Evolutionary conservation across 2,888 invertebrate species (phyloP), one percentile per base, ranked within the genome.

Genomic region (Alloplasta piceator): DNA sequence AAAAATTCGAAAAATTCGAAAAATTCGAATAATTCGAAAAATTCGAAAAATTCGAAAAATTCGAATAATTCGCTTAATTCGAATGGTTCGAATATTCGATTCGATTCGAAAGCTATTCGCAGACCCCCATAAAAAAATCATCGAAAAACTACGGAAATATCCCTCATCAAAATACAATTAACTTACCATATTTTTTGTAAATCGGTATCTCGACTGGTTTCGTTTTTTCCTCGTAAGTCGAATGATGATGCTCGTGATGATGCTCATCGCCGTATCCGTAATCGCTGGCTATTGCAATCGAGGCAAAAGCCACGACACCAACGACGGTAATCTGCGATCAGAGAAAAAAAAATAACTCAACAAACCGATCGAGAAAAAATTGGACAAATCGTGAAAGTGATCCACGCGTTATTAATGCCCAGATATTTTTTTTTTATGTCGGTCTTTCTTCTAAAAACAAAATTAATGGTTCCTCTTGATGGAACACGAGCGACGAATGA

Each of bases 181-280:
- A 82, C 86, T 89, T 64, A 91, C 91, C 91, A 55, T 90, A 91
- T 88, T 91, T 91, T 72, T 90, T 91, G 75, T 90, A 90, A 82
- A 91, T 89, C 26, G 91, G 91, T 61, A 91, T 87, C 61, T 91
- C 87, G 5, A 91, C 87, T 0, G 85, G 67, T 78, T 86, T 89
- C 0, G 89, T 86, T 68, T 91, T 91, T 66, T 91, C 91, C 77
- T 91, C 91, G 72, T 91, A 91, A 5, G 89, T 89, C n/a, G 88
- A 86, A 63, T 85, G 81, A 63, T 85, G 81, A 5, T 86, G 88
- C 10, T 90, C 89, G 7, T 85, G 80, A 16, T 87, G 89, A 14
- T 90, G 89, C 12, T 88, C 86, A 39, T 87, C 88, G 10, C 66
- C 79, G 1, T 87, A 82, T 41, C 83, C 88, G 10, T 86, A 87